Evolutionary conservation across 2,113 vertebrate genomes (phyloP).

Genomic region (Nycticebus coucang): DNA sequence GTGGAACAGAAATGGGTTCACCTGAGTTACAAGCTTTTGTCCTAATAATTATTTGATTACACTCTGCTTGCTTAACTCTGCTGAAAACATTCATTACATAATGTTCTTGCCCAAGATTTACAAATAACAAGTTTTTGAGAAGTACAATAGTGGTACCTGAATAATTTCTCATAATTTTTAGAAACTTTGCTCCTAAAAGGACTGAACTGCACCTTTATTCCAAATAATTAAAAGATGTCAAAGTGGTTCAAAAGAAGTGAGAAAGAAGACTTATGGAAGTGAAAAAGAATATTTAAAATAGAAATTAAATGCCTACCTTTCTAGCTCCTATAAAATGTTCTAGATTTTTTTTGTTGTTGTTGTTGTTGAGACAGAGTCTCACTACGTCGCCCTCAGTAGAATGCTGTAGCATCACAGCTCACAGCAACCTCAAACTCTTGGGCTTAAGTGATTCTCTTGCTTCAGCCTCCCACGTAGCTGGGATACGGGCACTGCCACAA

Average conservation of each 20-base stretch:
- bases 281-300: neutral
- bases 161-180: slow-evolving; percentile 5
- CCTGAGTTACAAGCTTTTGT: neutral
- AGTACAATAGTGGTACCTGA: neutral
- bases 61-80: neutral
- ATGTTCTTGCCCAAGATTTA: slow-evolving; percentile 7
- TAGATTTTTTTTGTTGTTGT: no score
- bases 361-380: no score
- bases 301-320: neutral
- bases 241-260: neutral
- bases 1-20: neutral
- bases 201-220: neutral
- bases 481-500: no score
- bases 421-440: no score
- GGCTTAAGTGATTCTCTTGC: no score
- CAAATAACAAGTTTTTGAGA: neutral
- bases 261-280: neutral
- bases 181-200: slow-evolving; percentile 14
- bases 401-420: no score
- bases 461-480: no score
- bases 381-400: no score
- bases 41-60: neutral
- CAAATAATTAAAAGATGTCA: neutral
- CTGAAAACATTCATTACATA: neutral
- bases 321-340: neutral